Evolutionary conservation across 2,113 vertebrate species (phyloP), one percentile per base, ranked within the genome.

Genomic region (Pelodiscus sinensis): DNA sequence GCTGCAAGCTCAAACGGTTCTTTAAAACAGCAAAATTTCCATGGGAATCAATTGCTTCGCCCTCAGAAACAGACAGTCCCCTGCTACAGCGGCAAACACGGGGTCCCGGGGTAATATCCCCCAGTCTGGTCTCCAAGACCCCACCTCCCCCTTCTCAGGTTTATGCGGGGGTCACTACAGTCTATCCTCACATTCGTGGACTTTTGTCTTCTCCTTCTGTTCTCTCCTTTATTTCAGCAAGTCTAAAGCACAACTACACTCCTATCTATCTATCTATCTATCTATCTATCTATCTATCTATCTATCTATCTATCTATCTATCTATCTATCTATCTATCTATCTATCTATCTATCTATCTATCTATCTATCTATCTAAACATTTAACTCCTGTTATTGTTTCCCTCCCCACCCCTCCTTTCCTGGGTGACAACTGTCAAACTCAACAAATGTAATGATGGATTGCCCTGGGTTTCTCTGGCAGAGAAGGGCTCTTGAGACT

Each of bases 1-100:
- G 88, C 92, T 71, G 77, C 89, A 94, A 97, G 92, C 96, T 96
- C 97, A 97, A 97, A 94, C 94, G 92, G 88, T 92, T 94, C 93
- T 91, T 97, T 95, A 95, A 96, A 95, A 91, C 90, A 92, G 90
- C 86, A 85, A 65, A 95, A 95, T 94, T 96, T 94, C 92, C 90
- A 85, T 92, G 94, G 77, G 81, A 96, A 96, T 89, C 95, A 94
- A 81, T 92, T 88, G 94, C 87, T 94, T 86, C 25, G 84, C 93
- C 50, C 81, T 62, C 84, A 52, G 96, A 58, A 35, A 79, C 87
- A 86, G 56, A 38, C 78, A 79, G 21, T 52, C 84, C 11, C 29
- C 60, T 10, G 79, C 84, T 16, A 71, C 85, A 87, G 38, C 93
- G 81, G 90, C 54, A 84, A 82, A 94, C 71, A 54, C 52, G 58